Evolutionary conservation across 2,797 vertebrate genomes (phyloP).

Genomic region (Malurus splendens): DNA sequence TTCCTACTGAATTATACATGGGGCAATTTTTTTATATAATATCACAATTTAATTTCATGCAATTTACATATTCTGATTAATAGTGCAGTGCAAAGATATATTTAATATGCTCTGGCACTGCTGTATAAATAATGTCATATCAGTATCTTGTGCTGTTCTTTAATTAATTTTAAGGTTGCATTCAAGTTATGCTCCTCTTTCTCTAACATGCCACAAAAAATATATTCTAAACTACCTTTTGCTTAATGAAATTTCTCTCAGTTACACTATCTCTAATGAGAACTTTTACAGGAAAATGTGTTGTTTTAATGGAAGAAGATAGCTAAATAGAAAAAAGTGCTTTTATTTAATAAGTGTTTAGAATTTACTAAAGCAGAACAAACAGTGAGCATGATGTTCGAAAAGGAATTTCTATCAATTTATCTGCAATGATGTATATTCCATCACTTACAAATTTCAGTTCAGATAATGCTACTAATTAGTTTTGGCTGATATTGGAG

Average conservation of each 20-base stretch:
- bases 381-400: background rate
- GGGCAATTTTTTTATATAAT: conserved; percentile 6
- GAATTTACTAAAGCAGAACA: background rate
- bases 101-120: conserved; percentile 17
- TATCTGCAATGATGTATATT: conserved; percentile 63
- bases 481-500: conserved; percentile 74
- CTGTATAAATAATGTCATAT: conserved; percentile 15
- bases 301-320: background rate
- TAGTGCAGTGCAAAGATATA: conserved; percentile 21
- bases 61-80: conserved; percentile 50
- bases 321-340: background rate
- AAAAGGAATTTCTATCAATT: conserved; percentile 55
- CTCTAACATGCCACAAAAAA: background rate
- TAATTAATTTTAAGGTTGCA: background rate
- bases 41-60: conserved; percentile 29
- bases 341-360: background rate
- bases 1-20: conserved; percentile 49
- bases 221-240: background rate
- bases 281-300: background rate
- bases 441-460: conserved; percentile 62
- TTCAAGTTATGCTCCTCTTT: background rate
- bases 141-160: background rate
- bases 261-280: background rate
- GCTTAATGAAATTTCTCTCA: background rate
- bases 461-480: conserved; percentile 73